Conservation (phyloP, 2,797 vertebrate species). For the Molossus alvarezi region DNA sequence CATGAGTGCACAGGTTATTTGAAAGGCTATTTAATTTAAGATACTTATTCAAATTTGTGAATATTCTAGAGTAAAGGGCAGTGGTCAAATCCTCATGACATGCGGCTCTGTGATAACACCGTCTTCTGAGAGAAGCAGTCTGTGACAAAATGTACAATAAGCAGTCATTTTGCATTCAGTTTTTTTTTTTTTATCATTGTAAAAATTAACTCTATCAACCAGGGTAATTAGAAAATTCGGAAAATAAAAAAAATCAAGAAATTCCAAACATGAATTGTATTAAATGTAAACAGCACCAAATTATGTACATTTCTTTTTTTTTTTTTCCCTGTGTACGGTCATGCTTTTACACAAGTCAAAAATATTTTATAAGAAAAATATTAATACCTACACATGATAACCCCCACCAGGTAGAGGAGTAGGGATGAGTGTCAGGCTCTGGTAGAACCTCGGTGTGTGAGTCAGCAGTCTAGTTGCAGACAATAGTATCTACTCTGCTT, state of each 20-base stretch:
- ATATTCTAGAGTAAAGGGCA: background rate
- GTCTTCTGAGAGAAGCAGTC: background rate
- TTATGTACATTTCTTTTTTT: constrained; percentile 20
- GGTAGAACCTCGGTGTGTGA: background rate
- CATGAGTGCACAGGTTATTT: constrained; percentile 44
- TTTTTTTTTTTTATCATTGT: background rate
- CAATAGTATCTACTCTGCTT: background rate
- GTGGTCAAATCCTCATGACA: background rate
- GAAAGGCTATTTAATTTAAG: constrained; percentile 68
- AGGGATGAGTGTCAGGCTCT: background rate
- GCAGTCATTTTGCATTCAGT: background rate
- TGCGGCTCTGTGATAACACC: background rate
- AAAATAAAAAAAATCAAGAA: constrained; percentile 52
- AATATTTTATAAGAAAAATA: constrained; percentile 1
- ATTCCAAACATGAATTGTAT: background rate
- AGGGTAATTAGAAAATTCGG: background rate
- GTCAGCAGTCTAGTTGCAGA: background rate
- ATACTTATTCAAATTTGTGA: constrained; percentile 54
- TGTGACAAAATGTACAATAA: background rate
- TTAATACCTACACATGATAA: background rate
- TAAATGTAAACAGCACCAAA: background rate
- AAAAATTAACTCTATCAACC: background rate
- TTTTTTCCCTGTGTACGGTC: background rate
- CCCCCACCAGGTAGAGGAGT: background rate
- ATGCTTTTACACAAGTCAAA: background rate